Base-by-base conservation (phyloP, 2,113 vertebrate genomes). In the Delphinus delphis region DNA sequence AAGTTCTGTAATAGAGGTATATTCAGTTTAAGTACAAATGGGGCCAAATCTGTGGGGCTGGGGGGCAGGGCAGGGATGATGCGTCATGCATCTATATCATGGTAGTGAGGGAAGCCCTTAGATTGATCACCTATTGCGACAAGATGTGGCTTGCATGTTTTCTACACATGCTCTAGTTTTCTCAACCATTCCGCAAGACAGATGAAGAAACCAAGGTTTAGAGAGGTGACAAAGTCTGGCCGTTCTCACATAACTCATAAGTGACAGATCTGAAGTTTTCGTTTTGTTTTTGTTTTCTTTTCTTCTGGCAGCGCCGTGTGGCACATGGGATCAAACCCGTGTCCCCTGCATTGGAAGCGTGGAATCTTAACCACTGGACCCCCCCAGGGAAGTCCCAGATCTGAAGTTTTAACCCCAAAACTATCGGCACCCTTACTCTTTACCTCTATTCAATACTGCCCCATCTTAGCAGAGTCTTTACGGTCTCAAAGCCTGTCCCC, bases 21-120 rank as follows among this genome's bases (percentile, higher is more conserved):
- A 13, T 65, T 67, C 13, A 23, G 0, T 71, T 28, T 38, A 14
- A 20, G 33, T 14, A 0, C 28, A 53, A 53, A 89, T 3, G 6
- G 44, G n/a, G 41, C 23, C 17, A 21, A 84, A 26, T 74, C 58
- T 63, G 2, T 9, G 2, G 80, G 33, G 3, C 3, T 50, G 10
- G 44, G 14, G 14, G 28, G 63, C n/a, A 79, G 76, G 38, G 15
- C 4, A 11, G 8, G 17, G 50, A 6, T 55, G 33, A 21, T 58
- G 26, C 1, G 3, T 84, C 25, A 1, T 44, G 25, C 33, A 44
- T 10, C n/a, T 28, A 1, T 3, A 9, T 0, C 11, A 25, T 1
- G 1, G 11, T 1, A 26, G 15, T 20, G 28, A 77, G 65, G 31
- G 41, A 73, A 76, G 58, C 23, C 73, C 26, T 87, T 20, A 18